Evolutionary conservation across 2,888 invertebrate species (phyloP), one percentile per base, ranked within the genome.

Genomic region (Amorpha juglandis): DNA sequence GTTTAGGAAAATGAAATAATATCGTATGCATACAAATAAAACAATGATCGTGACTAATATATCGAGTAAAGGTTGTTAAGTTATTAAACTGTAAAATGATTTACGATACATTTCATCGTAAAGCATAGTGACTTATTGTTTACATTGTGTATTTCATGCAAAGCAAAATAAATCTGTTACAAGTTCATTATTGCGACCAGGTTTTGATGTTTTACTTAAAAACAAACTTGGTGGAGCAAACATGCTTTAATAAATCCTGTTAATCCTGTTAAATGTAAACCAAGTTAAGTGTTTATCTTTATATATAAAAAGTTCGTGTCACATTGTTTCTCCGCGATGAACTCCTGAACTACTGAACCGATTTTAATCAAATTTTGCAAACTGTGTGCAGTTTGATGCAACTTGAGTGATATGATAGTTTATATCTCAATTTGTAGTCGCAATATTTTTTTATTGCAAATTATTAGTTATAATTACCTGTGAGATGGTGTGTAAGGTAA

Each of bases 21-120:
- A 65, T 58, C n/a, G 58, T 65, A 62, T 67, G 66, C 71, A 65
- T 67, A 67, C 66, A 67, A 68, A 67, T 70, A 68, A 74, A 77
- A 74, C 70, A 71, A 63, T 70, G 19, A 12, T 79, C 78, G 78
- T 84, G 81, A 83, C 77, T 79, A 74, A 78, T 76, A 55, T 55
- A 21, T 73, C 69, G 67, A 62, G 69, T 67, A 62, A 68, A 74
- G 75, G 75, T 77, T 73, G 77, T 78, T 78, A 79, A 75, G 73
- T 77, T 74, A 77, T 80, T 81, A 79, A 75, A 70, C 63, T 71
- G 68, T 69, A 65, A 71, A 78, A 77, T 79, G 76, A 81, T 81
- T 80, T 80, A 82, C 78, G 70, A 75, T 78, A 75, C 73, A 12
- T 47, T 45, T 53, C 16, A 21, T 16, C 45, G 16, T 53, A 53